Evolutionary conservation across 2,888 invertebrate species (phyloP), one percentile per base, ranked within the genome.

Genomic region (Slavum lentiscoides): DNA sequence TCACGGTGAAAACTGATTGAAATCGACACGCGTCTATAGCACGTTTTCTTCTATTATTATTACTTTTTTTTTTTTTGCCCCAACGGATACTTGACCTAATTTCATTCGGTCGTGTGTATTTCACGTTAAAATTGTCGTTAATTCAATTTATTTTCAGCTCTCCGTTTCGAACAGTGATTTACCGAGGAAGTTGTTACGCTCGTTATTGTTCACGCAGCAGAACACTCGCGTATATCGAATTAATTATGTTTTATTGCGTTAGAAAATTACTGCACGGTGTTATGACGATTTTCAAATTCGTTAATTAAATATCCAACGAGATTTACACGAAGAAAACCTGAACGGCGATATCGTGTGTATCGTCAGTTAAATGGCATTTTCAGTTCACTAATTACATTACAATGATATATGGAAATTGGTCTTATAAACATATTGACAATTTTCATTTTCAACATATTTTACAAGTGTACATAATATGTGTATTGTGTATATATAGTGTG

Each of bases 161-260:
- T 77, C 43, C 39, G 75, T 75, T 75, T 43, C 39, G 9, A 67
- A 67, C 59, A 75, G 39, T 75, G 75, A 75, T 67, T 75, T 75
- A 75, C 59, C 39, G 67, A 8, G 61, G 13, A 69, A 69, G 37
- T 61, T n/a, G 9, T 77, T 37, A 30, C 55, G 17, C 17, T 21
- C 37, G 39, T 75, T 43, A 58, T 75, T 67, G 58, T 49, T 49
- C 58, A 21, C 19, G 39, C 13, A 58, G 11, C 21, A 39, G 39
- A 30, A 39, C 58, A 43, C 8, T 39, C 8, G 17, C 15, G 37
- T 8, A 66, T 39, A 66, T 5, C 21, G 11, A 43, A 67, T 75
- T 75, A 75, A 58, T 66, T 53, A 67, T 53, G 23, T 75, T 75
- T 58, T 8, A 66, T 21, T 7, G 30, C 30, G 66, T 74, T 53